Percentiles rank a stretch among this genome's conserved stretches.
Conservation (phyloP, 2,797 vertebrate species). For the Hemibagrus guttatus region DNA sequence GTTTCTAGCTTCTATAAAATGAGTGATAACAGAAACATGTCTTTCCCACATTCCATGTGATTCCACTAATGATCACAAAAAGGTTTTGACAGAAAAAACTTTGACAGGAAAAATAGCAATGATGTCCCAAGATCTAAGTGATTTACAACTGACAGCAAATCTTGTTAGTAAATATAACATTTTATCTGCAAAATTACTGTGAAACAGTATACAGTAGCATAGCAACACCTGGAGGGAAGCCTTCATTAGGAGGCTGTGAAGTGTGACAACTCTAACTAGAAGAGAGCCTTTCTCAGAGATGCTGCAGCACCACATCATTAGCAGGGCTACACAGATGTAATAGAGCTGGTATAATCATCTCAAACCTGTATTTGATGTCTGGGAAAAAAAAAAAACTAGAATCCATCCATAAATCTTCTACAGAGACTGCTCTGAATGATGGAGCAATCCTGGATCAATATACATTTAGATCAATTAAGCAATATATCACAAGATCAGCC, state of each 20-base stretch:
- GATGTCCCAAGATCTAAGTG: neutral
- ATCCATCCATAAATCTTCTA: neutral
- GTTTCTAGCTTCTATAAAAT: neutral
- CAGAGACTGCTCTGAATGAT: neutral
- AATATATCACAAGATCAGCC: neutral
- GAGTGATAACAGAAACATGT: neutral
- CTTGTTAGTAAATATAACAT: neutral
- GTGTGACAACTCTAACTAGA: neutral
- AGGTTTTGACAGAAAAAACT: neutral
- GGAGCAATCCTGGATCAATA: neutral
- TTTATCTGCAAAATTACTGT: neutral
- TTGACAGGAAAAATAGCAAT: neutral
- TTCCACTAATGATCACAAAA: neutral
- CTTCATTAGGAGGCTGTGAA: constrained; percentile 8
- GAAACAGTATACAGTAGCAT: neutral
- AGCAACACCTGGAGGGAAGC: constrained; percentile 2
- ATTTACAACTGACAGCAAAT: neutral
- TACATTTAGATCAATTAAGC: neutral
- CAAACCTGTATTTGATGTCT: neutral
- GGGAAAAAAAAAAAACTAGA: neutral
- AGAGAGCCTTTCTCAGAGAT: neutral
- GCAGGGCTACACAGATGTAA: neutral
- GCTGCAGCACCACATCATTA: constrained; percentile 8
- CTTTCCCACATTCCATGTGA: neutral
- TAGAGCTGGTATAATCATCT: neutral